Evolutionary conservation across 2,797 vertebrate species (phyloP).

Genomic region (Echiichthys vipera): DNA sequence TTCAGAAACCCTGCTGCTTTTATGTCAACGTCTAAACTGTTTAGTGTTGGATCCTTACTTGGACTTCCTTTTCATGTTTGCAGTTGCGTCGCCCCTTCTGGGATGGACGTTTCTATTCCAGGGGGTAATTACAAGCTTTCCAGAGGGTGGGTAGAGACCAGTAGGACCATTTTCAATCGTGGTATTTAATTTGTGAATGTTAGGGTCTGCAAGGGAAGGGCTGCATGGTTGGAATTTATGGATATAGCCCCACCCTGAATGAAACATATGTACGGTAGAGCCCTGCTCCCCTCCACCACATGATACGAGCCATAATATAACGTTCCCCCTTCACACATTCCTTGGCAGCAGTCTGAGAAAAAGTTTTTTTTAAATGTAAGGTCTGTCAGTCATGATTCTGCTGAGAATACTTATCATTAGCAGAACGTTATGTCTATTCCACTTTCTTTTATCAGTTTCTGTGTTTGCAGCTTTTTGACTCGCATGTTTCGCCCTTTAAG

Average conservation of each 20-base stretch:
- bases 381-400: slow-evolving; percentile 50
- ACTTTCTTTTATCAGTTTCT: neutral
- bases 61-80: slow-evolving; percentile 39
- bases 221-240: slow-evolving; percentile 73
- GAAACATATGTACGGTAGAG: slow-evolving; percentile 57
- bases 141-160: slow-evolving; percentile 69
- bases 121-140: slow-evolving; percentile 74
- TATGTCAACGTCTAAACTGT: neutral
- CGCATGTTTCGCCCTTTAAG: slow-evolving; percentile 10
- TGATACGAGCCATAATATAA: slow-evolving; percentile 68
- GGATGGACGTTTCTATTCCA: slow-evolving; percentile 63
- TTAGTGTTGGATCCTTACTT: slow-evolving; percentile 8
- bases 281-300: slow-evolving; percentile 60
- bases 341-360: slow-evolving; percentile 49
- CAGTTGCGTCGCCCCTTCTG: slow-evolving; percentile 47
- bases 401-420: slow-evolving; percentile 45
- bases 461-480: slow-evolving; percentile 10
- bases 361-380: slow-evolving; percentile 39
- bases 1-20: neutral
- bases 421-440: neutral
- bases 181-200: slow-evolving; percentile 75
- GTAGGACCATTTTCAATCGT: slow-evolving; percentile 71
- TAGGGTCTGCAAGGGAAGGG: slow-evolving; percentile 74
- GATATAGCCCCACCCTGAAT: slow-evolving; percentile 72
- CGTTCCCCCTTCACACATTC: slow-evolving; percentile 63